Evolutionary conservation across 2,888 invertebrate species (phyloP), one percentile per base, ranked within the genome.

Genomic region (Agapostemon virescens): DNA sequence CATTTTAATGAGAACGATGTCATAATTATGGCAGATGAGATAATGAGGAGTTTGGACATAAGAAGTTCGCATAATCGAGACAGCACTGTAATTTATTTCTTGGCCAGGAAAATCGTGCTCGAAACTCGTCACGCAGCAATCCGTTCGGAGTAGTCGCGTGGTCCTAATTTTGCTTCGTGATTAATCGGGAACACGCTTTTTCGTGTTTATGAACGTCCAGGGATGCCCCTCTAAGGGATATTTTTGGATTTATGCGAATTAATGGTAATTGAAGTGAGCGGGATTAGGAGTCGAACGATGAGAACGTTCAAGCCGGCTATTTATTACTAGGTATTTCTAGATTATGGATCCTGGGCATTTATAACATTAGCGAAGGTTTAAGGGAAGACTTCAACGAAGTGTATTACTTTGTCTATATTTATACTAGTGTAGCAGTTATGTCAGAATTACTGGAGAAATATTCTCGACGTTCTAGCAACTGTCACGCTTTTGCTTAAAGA

Each of bases 261-360:
- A 55, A 26, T 7, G 26, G 26, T 15, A 15, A 26, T 26, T 26
- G 26, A 26, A 26, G 55, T 26, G 7, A 17, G 15, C 26, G 55
- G 17, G 26, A 55, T 55, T 55, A 55, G n/a, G n/a, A 49, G n/a
- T 49, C 49, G 49, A 26, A 26, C 15, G 55, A 55, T 20, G n/a
- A 3, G n/a, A n/a, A 49, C 49, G 23, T 52, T 23, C 7, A n/a
- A 23, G 26, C 23, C 7, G 15, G 17, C 55, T 55, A 55, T 55
- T 55, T 55, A 55, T 55, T 26, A 55, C 26, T 55, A 55, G 26
- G 17, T 55, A 55, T 55, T 55, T 26, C 55, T 55, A 55, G 55
- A 55, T 26, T 55, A 55, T 55, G 55, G 55, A 55, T 55, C 17
- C 55, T 26, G 15, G 26, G 26, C 55, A 55, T 55, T 55, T 55